Evolutionary conservation across 2,113 vertebrate species (phyloP), one percentile per base, ranked within the genome.

Genomic region (Saimiri boliviensis): DNA sequence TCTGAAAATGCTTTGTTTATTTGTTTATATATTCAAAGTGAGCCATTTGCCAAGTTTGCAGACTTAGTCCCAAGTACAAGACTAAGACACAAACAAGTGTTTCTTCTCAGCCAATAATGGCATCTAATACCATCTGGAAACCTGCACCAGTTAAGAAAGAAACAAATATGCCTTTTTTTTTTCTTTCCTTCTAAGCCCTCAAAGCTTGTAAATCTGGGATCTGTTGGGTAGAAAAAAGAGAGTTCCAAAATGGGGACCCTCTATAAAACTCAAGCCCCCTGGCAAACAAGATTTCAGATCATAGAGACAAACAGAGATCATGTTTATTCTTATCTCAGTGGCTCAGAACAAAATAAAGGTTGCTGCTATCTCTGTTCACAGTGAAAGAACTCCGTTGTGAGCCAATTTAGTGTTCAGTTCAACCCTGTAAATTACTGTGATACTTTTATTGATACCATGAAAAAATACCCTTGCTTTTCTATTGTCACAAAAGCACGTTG

Each of bases 401-500:
- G 88, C 70, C 68, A 83, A 49, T 42, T 83, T 74, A 89, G 74
- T 86, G 54, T 91, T 96, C 83, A 86, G 76, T 93, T 58, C 81
- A 92, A 58, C 81, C n/a, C 81, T 96, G 95, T 97, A 96, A 97
- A 97, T 98, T 97, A 97, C 90, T 42, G 27, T 32, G 95, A 96
- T 97, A 96, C 97, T 98, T 97, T 97, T 97, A 95, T 86, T 95
- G 88, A 97, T 91, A 80, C 60, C 88, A 92, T 91, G 96, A 96
- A 93, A 95, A 94, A 35, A 49, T 91, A 93, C 91, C 88, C 93
- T 90, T 5, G 3, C 79, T 86, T 95, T 68, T 97, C 86, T 86
- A 95, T 97, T 98, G 96, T 96, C 96, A 98, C 96, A 95, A 98
- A 96, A 85, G 93, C 58, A 91, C 97, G 97, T 98, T 91, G 92